phyloP scores from a whole-genome alignment of 2,113 vertebrate species.

The Columba livia region DNA sequence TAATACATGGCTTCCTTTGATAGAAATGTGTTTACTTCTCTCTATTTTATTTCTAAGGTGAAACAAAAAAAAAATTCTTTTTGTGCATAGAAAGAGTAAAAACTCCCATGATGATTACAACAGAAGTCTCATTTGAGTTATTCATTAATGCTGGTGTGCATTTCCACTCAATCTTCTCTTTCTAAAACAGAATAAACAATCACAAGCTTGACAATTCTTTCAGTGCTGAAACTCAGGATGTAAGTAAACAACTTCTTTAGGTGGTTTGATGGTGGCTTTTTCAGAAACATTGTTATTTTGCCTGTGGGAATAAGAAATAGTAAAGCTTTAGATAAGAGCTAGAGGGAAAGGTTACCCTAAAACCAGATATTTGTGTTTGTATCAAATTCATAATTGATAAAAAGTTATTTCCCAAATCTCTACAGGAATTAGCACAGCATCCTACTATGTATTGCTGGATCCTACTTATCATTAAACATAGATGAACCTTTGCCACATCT shows the following conservation, averaged over 20 bases:
- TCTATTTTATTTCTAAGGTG: not conserved
- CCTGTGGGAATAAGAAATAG: not conserved
- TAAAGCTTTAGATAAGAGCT: not conserved
- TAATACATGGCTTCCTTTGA: not conserved
- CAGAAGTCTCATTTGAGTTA: not conserved
- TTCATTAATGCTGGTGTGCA: not conserved
- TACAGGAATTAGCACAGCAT: not conserved
- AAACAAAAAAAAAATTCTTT: not conserved
- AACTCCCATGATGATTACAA: not conserved
- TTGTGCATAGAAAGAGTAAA: not conserved
- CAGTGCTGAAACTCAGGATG: not conserved
- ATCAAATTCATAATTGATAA: not conserved
- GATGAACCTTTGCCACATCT: not conserved
- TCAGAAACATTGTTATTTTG: not conserved
- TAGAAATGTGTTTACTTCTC: not conserved
- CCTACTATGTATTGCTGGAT: not conserved
- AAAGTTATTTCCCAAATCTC: not conserved
- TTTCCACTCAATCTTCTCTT: not conserved
- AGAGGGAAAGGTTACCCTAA: not conserved
- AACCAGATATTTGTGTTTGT: not conserved
- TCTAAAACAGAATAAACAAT: constrained; percentile 29
- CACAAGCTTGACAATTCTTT: not conserved
- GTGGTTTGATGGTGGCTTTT: not conserved
- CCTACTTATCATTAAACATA: not conserved
- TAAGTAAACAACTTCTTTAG: not conserved